Conservation (phyloP, 2,888 invertebrate genomes). For the Lepetodrilus schrolli region DNA sequence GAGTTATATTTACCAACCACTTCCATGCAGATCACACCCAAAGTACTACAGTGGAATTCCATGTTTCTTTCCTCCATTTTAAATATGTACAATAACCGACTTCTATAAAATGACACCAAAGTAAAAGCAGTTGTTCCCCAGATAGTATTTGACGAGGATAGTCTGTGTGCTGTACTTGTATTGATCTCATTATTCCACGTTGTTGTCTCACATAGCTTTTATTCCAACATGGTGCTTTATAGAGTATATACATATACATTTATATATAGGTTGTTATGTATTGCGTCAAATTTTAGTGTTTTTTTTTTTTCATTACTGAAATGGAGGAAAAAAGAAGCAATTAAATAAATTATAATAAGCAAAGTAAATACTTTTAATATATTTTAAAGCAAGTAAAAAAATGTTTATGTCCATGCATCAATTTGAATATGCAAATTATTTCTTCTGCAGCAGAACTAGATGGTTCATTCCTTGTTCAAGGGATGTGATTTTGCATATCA, state of each 20-base stretch:
- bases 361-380: no score
- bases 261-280: neutral
- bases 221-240: neutral
- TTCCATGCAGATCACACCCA: neutral
- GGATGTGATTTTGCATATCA: neutral
- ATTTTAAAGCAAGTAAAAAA: no score
- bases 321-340: neutral
- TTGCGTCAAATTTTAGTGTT: neutral
- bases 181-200: neutral
- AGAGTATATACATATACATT: neutral
- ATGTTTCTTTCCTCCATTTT: neutral
- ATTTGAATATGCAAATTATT: no score
- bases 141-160: neutral
- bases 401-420: no score
- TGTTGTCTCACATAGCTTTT: neutral
- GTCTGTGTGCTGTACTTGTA: neutral
- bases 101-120: neutral
- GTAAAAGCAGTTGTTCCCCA: neutral
- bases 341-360: no score
- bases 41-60: neutral
- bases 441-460: no score
- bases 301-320: neutral
- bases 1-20: no score
- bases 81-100: neutral
- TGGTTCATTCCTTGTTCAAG: no score